A percentile compares a stretch with the other conserved stretches of the same genome.
These are phyloP conservation scores for Philantomba maxwellii DNA, from an alignment of 2,113 vertebrate species.

Conservation along the genomic window DNA sequence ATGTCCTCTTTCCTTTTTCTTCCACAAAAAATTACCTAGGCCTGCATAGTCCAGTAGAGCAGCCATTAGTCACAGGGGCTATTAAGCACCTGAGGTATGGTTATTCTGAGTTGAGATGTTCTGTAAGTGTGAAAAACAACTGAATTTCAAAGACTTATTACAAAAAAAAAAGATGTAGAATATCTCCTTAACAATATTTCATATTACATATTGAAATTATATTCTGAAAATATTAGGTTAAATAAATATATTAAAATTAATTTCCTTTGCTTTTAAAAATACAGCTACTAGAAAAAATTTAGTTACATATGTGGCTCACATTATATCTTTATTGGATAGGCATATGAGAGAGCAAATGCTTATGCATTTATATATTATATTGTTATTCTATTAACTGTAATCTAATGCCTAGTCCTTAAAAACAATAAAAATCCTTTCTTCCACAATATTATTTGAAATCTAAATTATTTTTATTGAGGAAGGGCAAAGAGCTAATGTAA, in stretches of 20 bases:
- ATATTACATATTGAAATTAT: not conserved
- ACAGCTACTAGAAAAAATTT: not conserved
- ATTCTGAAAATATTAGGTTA: not conserved
- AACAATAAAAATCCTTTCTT: conserved; percentile 35
- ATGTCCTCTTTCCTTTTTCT: not conserved
- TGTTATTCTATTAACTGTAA: not conserved
- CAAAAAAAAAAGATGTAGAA: not conserved
- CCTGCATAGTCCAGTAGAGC: not conserved
- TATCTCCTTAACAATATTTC: not conserved
- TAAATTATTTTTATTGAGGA: conserved; percentile 1
- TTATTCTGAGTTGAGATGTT: not conserved
- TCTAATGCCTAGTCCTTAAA: not conserved
- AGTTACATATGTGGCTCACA: not conserved
- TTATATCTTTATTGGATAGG: not conserved
- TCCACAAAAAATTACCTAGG: not conserved
- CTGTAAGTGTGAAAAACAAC: not conserved
- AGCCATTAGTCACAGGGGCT: not conserved
- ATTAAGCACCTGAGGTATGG: not conserved
- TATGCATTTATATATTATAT: not conserved
- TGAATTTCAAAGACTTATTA: not conserved
- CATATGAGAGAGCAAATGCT: not conserved
- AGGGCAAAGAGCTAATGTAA: not conserved
- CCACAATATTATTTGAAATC: conserved; percentile 14
- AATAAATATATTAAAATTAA: conserved; percentile 6
- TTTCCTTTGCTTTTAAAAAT: not conserved